Evolutionary conservation across 2,113 vertebrate species (phyloP), one percentile per base, ranked within the genome.

Genomic region (Tachysurus vachellii): DNA sequence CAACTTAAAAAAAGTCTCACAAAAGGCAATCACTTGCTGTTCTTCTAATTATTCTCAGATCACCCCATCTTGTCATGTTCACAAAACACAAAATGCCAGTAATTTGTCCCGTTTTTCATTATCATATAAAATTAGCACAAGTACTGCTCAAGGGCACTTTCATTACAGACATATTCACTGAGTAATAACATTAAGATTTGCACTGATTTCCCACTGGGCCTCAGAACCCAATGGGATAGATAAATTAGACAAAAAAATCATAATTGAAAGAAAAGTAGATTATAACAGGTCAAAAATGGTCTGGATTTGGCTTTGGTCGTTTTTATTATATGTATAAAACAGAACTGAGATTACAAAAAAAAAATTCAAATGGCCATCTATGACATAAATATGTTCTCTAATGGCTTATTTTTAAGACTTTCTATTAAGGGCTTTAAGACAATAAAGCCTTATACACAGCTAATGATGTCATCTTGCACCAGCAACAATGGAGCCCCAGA

Each of bases 201-300:
- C 10, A 54, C 26, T 91, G 83, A 88, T 91, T 89, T 88, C 88
- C 90, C 82, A 62, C 61, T 56, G 79, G 87, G 80, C 36, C 31
- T 54, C 70, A 66, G 59, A 84, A 53, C 62, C 83, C 31, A 17
- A 13, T 13, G 75, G 56, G 12, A 83, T 28, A 83, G 42, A 83
- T 42, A 61, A 79, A 79, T 61, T 23, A 81, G 31, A 44, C 57
- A 26, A 83, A 82, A 54, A 61, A 80, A 68, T 4, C 31, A 19
- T 13, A 31, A 44, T 47, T 71, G 21, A 47, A 47, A 21, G 56
- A 86, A 54, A 26, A 66, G 62, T 26, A 44, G 50, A 53, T 54
- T 54, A 79, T 28, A 79, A 10, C 21, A 79, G 50, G 75, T 28
- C 36, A 61, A n/a, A 82, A 82, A 61, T 21, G 23, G 11, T 62